phyloP scores from a whole-genome alignment of 1,140 invertebrate genomes.

The Lepidurus arcticus region DNA sequence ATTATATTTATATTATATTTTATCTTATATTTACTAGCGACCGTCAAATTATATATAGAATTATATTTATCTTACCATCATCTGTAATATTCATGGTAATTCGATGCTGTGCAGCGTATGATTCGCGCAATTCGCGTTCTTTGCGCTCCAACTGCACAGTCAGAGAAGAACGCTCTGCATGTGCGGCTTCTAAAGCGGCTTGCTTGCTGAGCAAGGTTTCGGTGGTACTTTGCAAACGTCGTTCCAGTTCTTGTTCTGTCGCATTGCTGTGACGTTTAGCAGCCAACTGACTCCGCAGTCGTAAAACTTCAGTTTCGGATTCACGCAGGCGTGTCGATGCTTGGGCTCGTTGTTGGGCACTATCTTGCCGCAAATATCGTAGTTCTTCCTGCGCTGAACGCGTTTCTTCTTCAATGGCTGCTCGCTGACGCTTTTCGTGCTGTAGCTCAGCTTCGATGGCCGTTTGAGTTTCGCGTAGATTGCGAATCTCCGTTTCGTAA shows the following conservation, averaged over 20 bases:
- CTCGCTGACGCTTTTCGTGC: conserved; percentile 50
- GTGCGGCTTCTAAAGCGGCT: conserved; percentile 64
- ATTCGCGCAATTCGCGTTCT: conserved; percentile 49
- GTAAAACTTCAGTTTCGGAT: conserved; percentile 56
- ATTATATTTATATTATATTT: not conserved
- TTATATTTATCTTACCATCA: conserved; percentile 48
- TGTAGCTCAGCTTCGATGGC: conserved; percentile 53
- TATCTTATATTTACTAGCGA: not conserved
- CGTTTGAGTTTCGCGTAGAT: conserved; percentile 41
- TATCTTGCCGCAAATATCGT: conserved; percentile 54
- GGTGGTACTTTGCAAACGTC: conserved; percentile 61
- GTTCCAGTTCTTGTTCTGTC: conserved; percentile 59
- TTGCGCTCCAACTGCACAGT: conserved; percentile 69
- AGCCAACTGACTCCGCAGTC: conserved; percentile 53
- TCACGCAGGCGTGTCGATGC: conserved; percentile 53
- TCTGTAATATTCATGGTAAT: conserved; percentile 60
- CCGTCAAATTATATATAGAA: no score
- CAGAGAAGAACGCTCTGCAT: conserved; percentile 72
- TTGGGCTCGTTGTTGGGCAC: conserved; percentile 49
- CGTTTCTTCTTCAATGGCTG: conserved; percentile 56
- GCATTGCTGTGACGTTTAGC: conserved; percentile 27
- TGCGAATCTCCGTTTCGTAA: conserved; percentile 43
- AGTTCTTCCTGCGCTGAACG: conserved; percentile 54
- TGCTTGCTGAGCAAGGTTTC: conserved; percentile 76
- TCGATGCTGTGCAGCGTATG: conserved; percentile 38